Percentiles rank a stretch among this genome's conserved stretches.
Evolutionary conservation across 2,888 invertebrate species (phyloP).

Genomic region (Chrysina gloriosa): DNA sequence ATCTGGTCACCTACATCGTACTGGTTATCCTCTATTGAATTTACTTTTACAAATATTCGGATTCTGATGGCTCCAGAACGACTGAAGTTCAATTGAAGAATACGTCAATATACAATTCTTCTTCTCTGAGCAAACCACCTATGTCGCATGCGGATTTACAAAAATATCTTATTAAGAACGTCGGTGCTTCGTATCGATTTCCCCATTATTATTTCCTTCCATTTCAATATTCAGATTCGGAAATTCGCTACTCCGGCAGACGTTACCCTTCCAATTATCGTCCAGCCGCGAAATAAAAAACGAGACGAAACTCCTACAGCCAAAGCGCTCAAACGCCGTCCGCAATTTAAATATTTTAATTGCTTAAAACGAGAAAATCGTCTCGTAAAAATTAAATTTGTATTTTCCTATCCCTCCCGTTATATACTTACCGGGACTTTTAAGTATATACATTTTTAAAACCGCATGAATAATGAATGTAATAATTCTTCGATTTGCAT

Average conservation of each 20-base stretch:
- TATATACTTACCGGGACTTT: too few species aligned
- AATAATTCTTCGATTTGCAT: slow-evolving; percentile 35
- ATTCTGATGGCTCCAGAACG: too few species aligned
- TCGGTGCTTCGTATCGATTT: neutral
- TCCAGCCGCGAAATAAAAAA: neutral
- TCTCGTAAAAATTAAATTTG: slow-evolving; percentile 26
- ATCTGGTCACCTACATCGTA: too few species aligned
- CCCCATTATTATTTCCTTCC: neutral
- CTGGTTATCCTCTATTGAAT: too few species aligned
- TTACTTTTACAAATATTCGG: too few species aligned
- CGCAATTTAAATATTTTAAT: slow-evolving; percentile 38
- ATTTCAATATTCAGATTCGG: neutral
- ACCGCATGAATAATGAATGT: slow-evolving; percentile 36
- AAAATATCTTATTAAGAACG: neutral
- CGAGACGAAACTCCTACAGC: neutral
- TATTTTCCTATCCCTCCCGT: slow-evolving; percentile 14
- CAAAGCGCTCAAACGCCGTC: neutral
- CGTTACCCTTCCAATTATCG: neutral
- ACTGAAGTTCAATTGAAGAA: too few species aligned
- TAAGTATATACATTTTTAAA: slow-evolving; percentile 13
- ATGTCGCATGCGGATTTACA: slow-evolving; percentile 8
- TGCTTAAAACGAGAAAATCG: slow-evolving; percentile 21
- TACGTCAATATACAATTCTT: too few species aligned
- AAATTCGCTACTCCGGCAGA: neutral
- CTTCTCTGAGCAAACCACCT: too few species aligned